Evolutionary conservation across 2,113 vertebrate genomes (phyloP).

Genomic region (Hemicordylus capensis): DNA sequence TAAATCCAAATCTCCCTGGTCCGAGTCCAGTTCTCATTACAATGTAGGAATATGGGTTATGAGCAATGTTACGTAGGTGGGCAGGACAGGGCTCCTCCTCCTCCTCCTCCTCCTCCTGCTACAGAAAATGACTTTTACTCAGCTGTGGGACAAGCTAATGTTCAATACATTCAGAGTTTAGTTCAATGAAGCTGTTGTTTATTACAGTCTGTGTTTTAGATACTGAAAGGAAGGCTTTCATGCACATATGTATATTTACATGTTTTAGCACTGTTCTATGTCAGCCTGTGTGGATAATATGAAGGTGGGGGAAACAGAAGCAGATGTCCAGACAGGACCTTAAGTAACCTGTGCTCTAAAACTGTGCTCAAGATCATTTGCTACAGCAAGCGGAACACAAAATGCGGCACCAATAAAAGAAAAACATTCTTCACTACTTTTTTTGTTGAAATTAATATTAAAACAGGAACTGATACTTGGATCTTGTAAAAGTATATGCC

Average conservation of each 20-base stretch:
- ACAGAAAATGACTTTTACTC: neutral
- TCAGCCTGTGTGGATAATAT: neutral
- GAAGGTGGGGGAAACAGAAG: neutral
- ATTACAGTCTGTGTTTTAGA: neutral
- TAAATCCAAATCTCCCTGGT: neutral
- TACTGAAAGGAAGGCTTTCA: neutral
- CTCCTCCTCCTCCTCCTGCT: no score
- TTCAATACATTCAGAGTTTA: neutral
- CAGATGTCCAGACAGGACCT: neutral
- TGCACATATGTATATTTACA: neutral
- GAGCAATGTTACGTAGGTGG: neutral
- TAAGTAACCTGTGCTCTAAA: neutral
- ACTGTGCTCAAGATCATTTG: neutral
- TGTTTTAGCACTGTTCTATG: neutral
- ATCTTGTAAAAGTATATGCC: neutral
- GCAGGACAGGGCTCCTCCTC: neutral
- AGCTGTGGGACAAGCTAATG: neutral
- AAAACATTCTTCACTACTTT: no score
- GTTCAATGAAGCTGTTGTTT: neutral
- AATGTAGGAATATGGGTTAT: neutral
- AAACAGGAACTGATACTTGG: neutral
- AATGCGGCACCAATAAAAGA: neutral
- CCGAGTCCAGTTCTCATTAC: neutral
- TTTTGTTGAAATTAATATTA: neutral
- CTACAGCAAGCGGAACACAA: neutral